Percentiles rank a stretch among this genome's conserved stretches.
Conservation (phyloP, 2,797 vertebrate genomes). For the Luscinia luscinia region DNA sequence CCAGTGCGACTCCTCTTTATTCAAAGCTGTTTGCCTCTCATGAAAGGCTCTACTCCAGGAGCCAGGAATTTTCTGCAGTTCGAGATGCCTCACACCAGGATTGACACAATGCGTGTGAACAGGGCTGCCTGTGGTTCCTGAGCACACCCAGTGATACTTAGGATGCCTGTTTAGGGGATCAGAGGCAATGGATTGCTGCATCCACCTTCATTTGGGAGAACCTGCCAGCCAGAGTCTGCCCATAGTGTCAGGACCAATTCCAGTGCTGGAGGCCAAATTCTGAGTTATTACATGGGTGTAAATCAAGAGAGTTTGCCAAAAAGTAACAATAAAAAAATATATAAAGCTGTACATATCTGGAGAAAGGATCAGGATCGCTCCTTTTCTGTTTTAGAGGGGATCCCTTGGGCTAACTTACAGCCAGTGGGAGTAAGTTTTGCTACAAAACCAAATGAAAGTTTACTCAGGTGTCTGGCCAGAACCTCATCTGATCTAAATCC, state of each 20-base stretch:
- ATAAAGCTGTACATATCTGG: not conserved
- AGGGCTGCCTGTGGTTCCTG: not conserved
- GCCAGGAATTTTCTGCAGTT: not conserved
- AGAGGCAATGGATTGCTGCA: not conserved
- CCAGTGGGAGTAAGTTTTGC: not conserved
- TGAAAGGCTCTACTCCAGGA: not conserved
- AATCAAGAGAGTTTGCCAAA: conserved; percentile 12
- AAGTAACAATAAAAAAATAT: not conserved
- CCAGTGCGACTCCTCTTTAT: fast-evolving
- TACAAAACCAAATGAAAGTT: conserved; percentile 41
- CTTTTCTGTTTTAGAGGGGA: not conserved
- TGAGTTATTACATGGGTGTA: not conserved
- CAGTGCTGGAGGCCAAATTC: conserved; percentile 25
- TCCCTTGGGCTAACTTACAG: not conserved
- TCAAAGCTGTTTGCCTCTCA: not conserved
- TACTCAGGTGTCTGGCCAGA: conserved; percentile 52
- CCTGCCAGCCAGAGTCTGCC: conserved; percentile 5
- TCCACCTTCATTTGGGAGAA: not conserved
- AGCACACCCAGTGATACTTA: fast-evolving
- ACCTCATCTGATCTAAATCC: conserved; percentile 9
- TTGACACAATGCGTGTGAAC: fast-evolving
- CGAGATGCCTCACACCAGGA: not conserved
- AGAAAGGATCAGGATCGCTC: not conserved
- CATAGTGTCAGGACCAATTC: not conserved
- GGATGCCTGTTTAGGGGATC: not conserved